Conservation (phyloP, 2,797 vertebrate genomes). For the Pseudomugil tenellus region DNA sequence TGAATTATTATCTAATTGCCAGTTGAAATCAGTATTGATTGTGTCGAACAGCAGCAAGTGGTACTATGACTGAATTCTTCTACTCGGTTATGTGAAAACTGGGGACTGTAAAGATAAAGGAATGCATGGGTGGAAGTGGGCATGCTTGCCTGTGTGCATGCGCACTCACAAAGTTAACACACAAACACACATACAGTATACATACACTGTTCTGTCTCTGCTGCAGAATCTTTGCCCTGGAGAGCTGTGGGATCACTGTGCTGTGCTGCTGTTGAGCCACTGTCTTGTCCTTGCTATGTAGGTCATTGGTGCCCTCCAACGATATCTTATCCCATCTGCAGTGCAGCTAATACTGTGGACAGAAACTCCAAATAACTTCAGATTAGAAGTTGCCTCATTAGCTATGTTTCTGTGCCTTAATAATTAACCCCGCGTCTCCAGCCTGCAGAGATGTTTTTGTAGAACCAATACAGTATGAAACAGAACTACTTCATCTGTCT, state of each 20-base stretch:
- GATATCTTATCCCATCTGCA: conserved; percentile 75
- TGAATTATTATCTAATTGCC: conserved; percentile 85
- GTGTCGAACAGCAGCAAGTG: conserved; percentile 61
- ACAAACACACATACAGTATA: conserved; percentile 35
- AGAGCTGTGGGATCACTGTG: conserved; percentile 69
- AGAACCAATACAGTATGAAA: conserved; percentile 3
- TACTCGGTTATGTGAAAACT: conserved; percentile 64
- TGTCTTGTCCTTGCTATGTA: conserved; percentile 78
- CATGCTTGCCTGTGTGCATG: conserved; percentile 15
- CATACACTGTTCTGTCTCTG: conserved; percentile 41
- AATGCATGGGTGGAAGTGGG: conserved; percentile 56
- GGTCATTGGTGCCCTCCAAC: conserved; percentile 77
- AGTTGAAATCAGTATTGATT: conserved; percentile 82
- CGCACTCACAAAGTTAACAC: conserved; percentile 13
- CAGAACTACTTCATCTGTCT: conserved; percentile 35
- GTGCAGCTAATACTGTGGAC: conserved; percentile 78
- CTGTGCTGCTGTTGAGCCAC: conserved; percentile 61
- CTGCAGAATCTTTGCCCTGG: conserved; percentile 67
- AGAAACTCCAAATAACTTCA: conserved; percentile 67
- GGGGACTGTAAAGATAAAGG: conserved; percentile 56
- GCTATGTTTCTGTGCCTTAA: conserved; percentile 72
- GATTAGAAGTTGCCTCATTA: conserved; percentile 80
- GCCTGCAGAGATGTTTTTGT: conserved; percentile 36
- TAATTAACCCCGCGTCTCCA: conserved; percentile 65
- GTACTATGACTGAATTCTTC: conserved; percentile 73